Conservation (phyloP, 2,888 invertebrate species). For the Anoplius nigerrimus region DNA sequence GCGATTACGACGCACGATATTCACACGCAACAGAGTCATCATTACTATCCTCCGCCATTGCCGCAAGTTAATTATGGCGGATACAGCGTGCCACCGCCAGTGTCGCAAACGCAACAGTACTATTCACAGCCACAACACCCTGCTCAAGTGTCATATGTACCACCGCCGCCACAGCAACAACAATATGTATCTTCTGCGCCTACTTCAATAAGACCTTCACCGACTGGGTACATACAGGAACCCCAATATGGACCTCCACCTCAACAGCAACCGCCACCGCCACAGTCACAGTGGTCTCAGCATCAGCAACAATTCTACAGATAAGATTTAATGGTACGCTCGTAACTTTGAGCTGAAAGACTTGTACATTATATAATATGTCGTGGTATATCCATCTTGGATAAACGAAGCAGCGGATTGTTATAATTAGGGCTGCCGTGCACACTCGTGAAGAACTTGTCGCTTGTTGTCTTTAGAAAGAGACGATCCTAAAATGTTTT, state of each 20-base stretch:
- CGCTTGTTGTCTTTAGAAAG: background rate
- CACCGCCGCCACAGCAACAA: conserved; percentile 68
- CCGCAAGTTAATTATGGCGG: conserved; percentile 70
- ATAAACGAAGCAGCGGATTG: conserved; percentile 11
- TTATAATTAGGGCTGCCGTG: background rate
- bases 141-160: conserved; percentile 68
- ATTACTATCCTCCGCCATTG: conserved; percentile 70
- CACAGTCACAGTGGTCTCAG: conserved; percentile 65
- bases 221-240: conserved; percentile 67
- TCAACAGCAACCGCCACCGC: conserved; percentile 70
- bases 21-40: conserved; percentile 69
- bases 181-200: conserved; percentile 74
- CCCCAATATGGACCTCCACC: conserved; percentile 74
- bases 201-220: conserved; percentile 66
- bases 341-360: conserved; percentile 10
- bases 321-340: conserved; percentile 63
- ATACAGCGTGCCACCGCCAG: conserved; percentile 69
- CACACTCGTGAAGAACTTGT: conserved; percentile 1
- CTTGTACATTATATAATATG: conserved; percentile 18
- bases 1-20: conserved; percentile 66
- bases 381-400: conserved; percentile 35
- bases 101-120: conserved; percentile 70
- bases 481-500: conserved; percentile 46
- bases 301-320: conserved; percentile 82
- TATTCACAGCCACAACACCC: conserved; percentile 68